phyloP scores from a whole-genome alignment of 2,797 vertebrate genomes.

The Vipera latastei region DNA sequence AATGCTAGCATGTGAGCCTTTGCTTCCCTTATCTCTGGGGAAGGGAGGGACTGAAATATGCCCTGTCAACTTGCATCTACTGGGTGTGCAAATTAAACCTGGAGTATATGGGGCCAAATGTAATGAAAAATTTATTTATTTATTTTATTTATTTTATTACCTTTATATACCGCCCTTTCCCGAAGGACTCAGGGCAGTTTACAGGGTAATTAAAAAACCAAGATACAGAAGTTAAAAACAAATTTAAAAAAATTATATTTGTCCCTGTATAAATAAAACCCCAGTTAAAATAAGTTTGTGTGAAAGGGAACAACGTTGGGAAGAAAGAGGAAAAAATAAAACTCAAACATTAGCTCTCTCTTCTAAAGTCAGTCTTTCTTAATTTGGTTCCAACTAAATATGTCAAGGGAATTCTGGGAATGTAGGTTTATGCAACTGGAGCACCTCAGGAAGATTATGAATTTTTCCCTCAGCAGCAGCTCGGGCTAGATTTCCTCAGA shows the following conservation, averaged over 20 bases:
- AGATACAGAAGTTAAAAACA: too few species aligned
- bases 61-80: not conserved
- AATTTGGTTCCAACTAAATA: not conserved
- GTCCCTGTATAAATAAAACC: too few species aligned
- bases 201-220: too few species aligned
- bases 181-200: too few species aligned
- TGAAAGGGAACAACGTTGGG: not conserved
- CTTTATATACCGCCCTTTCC: too few species aligned
- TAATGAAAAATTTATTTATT: not conserved
- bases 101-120: not conserved
- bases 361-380: not conserved
- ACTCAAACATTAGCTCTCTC: not conserved
- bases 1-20: not conserved
- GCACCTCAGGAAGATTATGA: not conserved
- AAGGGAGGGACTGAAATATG: not conserved
- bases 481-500: not conserved
- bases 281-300: too few species aligned
- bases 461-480: not conserved
- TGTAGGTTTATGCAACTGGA: not conserved
- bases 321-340: not conserved
- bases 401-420: not conserved
- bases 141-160: too few species aligned
- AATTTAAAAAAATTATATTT: too few species aligned
- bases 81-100: not conserved
- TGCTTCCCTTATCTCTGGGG: not conserved